Evolutionary conservation across 2,797 vertebrate genomes (phyloP).

Genomic region (Lutjanus campechanus): DNA sequence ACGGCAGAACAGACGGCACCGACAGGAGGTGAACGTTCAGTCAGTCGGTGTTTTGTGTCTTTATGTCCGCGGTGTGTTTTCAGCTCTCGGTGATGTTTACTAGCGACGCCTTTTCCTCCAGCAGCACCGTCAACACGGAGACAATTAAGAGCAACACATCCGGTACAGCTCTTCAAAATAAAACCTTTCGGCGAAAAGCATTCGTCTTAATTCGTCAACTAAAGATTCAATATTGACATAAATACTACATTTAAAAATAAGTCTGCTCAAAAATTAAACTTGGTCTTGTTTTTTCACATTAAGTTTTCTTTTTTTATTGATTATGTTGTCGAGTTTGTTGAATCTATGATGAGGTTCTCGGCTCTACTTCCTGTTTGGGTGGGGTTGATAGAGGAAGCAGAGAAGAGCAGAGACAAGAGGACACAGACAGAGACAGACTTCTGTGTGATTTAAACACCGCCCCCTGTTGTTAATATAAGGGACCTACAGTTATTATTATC

Average conservation of each 20-base stretch:
- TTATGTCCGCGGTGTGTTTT: neutral
- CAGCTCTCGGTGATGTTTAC: conserved; percentile 63
- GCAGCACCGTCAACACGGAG: neutral
- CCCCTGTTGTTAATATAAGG: neutral
- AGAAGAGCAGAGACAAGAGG: conserved; percentile 45
- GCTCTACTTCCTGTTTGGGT: conserved; percentile 72
- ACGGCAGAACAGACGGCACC: neutral
- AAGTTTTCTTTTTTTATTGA: neutral
- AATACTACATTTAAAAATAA: neutral
- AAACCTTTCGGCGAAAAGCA: neutral
- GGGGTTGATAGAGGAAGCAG: conserved; percentile 55
- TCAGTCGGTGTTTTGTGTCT: neutral
- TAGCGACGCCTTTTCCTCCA: conserved; percentile 66
- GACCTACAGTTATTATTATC: neutral
- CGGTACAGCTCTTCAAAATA: conserved; percentile 63
- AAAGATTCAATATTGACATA: rapidly evolving
- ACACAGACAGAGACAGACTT: neutral
- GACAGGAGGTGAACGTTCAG: neutral
- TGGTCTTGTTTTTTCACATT: rapidly evolving
- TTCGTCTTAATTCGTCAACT: neutral
- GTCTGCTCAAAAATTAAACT: neutral
- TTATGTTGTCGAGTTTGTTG: neutral
- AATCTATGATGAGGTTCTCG: neutral
- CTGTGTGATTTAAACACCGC: conserved; percentile 11
- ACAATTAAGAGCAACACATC: neutral